A percentile compares a stretch with the other conserved stretches of the same genome.
phyloP scores from a whole-genome alignment of 1,140 invertebrate species.

The Rhopalosiphum maidis region DNA sequence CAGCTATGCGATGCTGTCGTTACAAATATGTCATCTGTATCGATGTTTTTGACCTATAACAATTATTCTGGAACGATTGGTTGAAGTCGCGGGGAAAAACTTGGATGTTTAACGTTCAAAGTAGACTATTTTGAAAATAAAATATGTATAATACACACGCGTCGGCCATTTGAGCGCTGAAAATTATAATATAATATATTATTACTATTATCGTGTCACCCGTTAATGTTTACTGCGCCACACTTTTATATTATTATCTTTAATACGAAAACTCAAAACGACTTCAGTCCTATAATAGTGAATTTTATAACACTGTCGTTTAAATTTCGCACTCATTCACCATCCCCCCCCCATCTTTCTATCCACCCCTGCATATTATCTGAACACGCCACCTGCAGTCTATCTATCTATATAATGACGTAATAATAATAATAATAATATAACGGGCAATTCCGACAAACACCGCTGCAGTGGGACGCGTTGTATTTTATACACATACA shows the following conservation, averaged over 20 bases:
- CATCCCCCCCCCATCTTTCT: neutral
- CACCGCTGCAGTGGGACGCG: neutral
- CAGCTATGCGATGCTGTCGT: neutral
- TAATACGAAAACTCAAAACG: neutral
- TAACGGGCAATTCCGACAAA: constrained; percentile 1
- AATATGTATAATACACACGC: neutral
- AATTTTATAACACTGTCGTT: neutral
- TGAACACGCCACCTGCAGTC: neutral
- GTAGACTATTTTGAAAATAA: no score
- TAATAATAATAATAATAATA: neutral
- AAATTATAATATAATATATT: neutral
- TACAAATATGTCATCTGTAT: neutral
- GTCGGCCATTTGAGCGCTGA: no score
- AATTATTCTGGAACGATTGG: neutral
- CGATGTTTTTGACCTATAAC: neutral
- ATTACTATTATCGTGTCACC: no score
- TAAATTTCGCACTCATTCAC: neutral
- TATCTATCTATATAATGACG: neutral
- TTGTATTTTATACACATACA: neutral
- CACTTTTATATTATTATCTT: neutral
- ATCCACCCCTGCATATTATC: neutral
- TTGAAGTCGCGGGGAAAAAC: neutral
- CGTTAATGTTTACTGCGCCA: neutral
- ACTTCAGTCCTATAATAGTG: neutral
- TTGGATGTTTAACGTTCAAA: neutral